These are phyloP conservation scores for Forbesichthys papilliferus DNA, from an alignment of 2,113 vertebrate species.

Conservation along the genomic window DNA sequence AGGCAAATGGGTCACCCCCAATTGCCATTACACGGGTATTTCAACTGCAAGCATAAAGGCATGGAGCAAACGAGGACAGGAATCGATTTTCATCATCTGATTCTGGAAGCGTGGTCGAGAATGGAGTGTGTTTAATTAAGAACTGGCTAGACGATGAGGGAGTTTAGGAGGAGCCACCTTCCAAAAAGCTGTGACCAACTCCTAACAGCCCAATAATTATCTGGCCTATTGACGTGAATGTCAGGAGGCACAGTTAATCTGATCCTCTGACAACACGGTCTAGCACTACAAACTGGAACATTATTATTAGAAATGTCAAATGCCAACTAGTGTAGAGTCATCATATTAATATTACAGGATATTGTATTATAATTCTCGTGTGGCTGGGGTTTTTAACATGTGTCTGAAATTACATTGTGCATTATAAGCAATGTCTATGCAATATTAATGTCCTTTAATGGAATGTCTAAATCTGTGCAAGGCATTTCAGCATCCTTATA, in stretches of 20 bases:
- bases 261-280: not conserved
- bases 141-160: slow-evolving; percentile 39
- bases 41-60: slow-evolving; percentile 44
- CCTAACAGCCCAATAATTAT: slow-evolving; percentile 32
- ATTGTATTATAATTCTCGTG: not conserved
- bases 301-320: too few species aligned
- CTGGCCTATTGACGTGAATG: slow-evolving; percentile 24
- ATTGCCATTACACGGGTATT: slow-evolving; percentile 46
- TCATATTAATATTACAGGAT: slow-evolving; percentile 17
- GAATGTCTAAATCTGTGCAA: slow-evolving; percentile 23
- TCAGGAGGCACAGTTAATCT: slow-evolving; percentile 13
- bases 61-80: slow-evolving; percentile 47
- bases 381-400: not conserved
- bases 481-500: slow-evolving; percentile 3
- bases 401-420: slow-evolving; percentile 10
- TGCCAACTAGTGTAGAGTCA: not conserved
- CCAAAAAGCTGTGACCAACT: slow-evolving; percentile 17
- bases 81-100: slow-evolving; percentile 61
- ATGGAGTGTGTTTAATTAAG: slow-evolving; percentile 51
- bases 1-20: slow-evolving; percentile 25
- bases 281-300: not conserved
- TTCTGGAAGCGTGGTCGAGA: slow-evolving; percentile 42
- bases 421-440: slow-evolving; percentile 33
- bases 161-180: slow-evolving; percentile 24
- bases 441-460: slow-evolving; percentile 36